phyloP scores from a whole-genome alignment of 2,797 vertebrate genomes.

The Hippocampus kuda region DNA sequence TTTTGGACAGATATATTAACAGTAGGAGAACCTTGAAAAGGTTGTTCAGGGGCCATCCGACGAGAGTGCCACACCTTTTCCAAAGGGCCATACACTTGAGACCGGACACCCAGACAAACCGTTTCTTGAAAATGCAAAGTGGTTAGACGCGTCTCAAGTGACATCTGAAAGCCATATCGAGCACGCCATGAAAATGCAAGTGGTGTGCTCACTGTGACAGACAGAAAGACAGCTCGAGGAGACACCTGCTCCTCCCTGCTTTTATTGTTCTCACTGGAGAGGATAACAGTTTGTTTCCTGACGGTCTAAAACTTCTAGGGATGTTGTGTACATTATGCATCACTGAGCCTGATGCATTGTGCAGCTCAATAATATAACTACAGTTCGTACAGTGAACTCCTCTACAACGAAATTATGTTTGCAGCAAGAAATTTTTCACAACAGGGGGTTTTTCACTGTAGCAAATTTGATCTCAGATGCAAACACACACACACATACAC shows the following conservation, averaged over 20 bases:
- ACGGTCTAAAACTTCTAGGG: neutral
- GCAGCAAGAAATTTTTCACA: no score
- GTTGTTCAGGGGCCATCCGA: neutral
- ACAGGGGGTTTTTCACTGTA: no score
- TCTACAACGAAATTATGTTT: no score
- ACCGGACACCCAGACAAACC: slow-evolving; percentile 9
- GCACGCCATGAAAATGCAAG: slow-evolving; percentile 15
- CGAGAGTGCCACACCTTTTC: neutral
- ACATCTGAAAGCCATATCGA: slow-evolving; percentile 13
- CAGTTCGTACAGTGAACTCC: neutral
- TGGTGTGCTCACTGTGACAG: slow-evolving; percentile 13
- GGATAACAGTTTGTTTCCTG: neutral
- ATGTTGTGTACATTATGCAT: neutral
- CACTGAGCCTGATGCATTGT: neutral
- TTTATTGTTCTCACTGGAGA: neutral
- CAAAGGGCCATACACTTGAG: neutral
- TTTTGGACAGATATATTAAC: neutral
- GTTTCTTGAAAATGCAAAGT: slow-evolving; percentile 45
- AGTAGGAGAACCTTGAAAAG: neutral
- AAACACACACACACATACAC: no score
- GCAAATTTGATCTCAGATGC: no score
- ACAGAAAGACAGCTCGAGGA: slow-evolving; percentile 6
- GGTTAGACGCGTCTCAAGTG: slow-evolving; percentile 19
- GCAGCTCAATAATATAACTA: neutral
- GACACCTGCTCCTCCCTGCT: slow-evolving; percentile 1